Evolutionary conservation across 2,113 vertebrate genomes (phyloP).

Genomic region (Colistium nudipinnis): DNA sequence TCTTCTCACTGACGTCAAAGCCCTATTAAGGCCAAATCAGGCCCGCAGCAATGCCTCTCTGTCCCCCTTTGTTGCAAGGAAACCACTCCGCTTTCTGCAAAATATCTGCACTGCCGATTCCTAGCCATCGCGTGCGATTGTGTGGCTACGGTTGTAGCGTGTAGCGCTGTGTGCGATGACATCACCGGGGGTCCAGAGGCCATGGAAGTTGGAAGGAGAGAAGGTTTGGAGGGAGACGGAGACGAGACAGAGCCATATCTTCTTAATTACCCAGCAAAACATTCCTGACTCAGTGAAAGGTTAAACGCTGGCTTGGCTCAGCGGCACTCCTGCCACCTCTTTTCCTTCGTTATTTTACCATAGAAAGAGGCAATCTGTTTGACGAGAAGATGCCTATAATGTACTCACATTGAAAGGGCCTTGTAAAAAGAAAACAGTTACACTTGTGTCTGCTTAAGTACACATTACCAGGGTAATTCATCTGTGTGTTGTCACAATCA

Average conservation of each 20-base stretch:
- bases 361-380: neutral
- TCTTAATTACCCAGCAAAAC: constrained; percentile 45
- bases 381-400: neutral
- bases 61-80: constrained; percentile 20
- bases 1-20: constrained; percentile 64
- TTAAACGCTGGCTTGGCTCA: constrained; percentile 25
- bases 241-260: constrained; percentile 34
- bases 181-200: constrained; percentile 52
- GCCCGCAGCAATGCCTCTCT: constrained; percentile 28
- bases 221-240: constrained; percentile 45
- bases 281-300: constrained; percentile 26
- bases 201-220: constrained; percentile 50
- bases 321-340: neutral
- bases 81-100: constrained; percentile 48
- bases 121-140: constrained; percentile 13
- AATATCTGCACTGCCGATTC: constrained; percentile 53
- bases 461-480: neutral
- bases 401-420: too few relatives aligned
- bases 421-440: too few relatives aligned
- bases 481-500: neutral
- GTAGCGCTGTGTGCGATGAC: constrained; percentile 33
- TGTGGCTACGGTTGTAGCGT: constrained; percentile 4
- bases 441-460: neutral
- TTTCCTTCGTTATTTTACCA: neutral
- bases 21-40: constrained; percentile 53